Conservation (phyloP, 30 jellyfish, hydroid and myxozoan genomes). For the Aurelia aurita complex sp. Pacific region DNA sequence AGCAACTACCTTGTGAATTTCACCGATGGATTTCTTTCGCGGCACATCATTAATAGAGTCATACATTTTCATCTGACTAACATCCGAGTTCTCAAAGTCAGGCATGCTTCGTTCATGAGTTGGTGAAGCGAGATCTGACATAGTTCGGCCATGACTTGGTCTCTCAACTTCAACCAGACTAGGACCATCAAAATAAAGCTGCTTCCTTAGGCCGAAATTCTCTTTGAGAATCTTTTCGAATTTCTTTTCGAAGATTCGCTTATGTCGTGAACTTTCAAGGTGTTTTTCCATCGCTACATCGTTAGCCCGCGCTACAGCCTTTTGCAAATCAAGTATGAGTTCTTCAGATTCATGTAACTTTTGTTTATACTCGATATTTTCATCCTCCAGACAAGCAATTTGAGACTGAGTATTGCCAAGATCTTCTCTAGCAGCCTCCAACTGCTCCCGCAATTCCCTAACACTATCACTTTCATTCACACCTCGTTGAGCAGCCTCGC, state of each 20-base stretch:
- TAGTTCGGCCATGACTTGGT: conserved; percentile 24
- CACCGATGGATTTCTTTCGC: conserved; percentile 54
- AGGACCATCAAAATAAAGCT: conserved; percentile 65
- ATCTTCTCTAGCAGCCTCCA: conserved; percentile 15
- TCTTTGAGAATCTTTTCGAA: conserved; percentile 77
- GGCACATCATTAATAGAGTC: neutral
- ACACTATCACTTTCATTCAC: conserved; percentile 17
- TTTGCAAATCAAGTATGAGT: conserved; percentile 76
- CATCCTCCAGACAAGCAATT: conserved; percentile 63
- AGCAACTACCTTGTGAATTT: conserved; percentile 9
- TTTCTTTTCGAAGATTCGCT: conserved; percentile 74
- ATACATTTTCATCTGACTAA: neutral
- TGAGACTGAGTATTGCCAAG: conserved; percentile 51
- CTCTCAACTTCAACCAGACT: conserved; percentile 6
- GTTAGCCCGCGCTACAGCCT: conserved; percentile 92
- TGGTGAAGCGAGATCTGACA: conserved; percentile 19
- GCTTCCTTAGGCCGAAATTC: conserved; percentile 64
- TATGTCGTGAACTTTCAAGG: conserved; percentile 85
- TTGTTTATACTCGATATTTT: conserved; percentile 61
- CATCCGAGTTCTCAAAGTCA: neutral
- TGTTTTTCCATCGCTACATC: conserved; percentile 97
- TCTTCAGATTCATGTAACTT: conserved; percentile 84
- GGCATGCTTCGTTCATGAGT: conserved; percentile 13
- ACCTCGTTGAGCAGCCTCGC: conserved; percentile 4
- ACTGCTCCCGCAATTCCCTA: conserved; percentile 13